These are phyloP conservation scores for Porites lobata DNA, from an alignment of 92 coral and sea anemone species.

Conservation along the genomic window DNA sequence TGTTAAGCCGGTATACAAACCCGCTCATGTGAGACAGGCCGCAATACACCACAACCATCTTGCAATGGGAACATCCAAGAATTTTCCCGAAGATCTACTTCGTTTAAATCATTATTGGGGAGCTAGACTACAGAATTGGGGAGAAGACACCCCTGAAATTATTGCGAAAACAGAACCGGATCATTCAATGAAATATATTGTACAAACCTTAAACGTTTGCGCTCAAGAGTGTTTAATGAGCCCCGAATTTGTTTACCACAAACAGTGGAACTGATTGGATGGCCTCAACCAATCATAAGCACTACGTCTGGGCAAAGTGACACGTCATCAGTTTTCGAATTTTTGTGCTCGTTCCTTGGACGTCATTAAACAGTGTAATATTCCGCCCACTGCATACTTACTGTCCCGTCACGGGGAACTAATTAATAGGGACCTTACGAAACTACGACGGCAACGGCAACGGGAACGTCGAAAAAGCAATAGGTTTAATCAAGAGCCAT, in stretches of 20 bases:
- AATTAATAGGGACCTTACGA: too few relatives aligned
- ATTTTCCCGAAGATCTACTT: constrained; percentile 24
- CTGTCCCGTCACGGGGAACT: too few relatives aligned
- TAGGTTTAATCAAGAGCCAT: too few relatives aligned
- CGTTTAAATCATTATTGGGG: constrained; percentile 86
- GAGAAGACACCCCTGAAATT: constrained; percentile 72
- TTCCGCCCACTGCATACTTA: too few relatives aligned
- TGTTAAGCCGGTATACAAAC: constrained; percentile 65
- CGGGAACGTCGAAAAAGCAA: too few relatives aligned
- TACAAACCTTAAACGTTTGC: constrained; percentile 44
- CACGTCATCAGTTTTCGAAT: too few relatives aligned
- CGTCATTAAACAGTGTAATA: too few relatives aligned
- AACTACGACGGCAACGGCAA: too few relatives aligned
- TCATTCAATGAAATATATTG: constrained; percentile 53
- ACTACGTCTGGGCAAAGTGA: too few relatives aligned
- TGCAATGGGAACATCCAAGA: constrained; percentile 4
- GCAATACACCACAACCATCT: constrained; percentile 59
- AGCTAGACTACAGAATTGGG: constrained; percentile 77
- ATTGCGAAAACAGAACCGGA: constrained; percentile 51
- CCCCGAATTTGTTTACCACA: constrained; percentile 1
- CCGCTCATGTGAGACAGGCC: constrained; percentile 20
- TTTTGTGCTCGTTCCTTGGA: too few relatives aligned
- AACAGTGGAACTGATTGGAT: constrained; percentile 12
- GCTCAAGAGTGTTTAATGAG: background rate
- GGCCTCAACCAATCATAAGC: too few relatives aligned